These are phyloP conservation scores for Bubo scandiacus DNA, from an alignment of 2,113 vertebrate species.

Conservation along the genomic window DNA sequence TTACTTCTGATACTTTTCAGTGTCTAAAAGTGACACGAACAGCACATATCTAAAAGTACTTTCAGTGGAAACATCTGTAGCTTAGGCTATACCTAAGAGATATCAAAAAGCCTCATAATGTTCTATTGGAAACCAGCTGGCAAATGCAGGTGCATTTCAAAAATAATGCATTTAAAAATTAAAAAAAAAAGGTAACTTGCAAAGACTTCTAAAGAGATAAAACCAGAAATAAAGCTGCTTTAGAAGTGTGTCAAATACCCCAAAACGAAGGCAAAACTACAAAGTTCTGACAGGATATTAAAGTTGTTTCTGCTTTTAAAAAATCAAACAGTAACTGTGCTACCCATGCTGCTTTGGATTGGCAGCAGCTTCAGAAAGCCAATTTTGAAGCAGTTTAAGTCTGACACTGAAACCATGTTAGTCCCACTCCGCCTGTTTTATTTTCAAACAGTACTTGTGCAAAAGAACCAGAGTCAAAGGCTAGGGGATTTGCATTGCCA, in stretches of 20 bases:
- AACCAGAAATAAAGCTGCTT: not conserved
- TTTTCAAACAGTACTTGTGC: not conserved
- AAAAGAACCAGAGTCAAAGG: not conserved
- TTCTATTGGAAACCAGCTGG: not conserved
- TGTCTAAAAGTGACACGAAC: not conserved
- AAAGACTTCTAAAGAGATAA: not conserved
- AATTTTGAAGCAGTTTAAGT: not conserved
- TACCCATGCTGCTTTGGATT: not conserved
- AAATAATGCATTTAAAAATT: not conserved
- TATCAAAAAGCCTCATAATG: not conserved
- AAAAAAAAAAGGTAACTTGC: not conserved
- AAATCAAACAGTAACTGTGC: not conserved
- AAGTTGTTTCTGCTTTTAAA: not conserved
- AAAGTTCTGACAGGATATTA: not conserved
- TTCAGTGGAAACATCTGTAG: not conserved
- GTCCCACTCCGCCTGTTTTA: not conserved
- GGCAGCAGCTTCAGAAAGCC: not conserved
- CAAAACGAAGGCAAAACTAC: not conserved
- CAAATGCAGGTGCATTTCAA: not conserved
- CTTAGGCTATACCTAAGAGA: not conserved
- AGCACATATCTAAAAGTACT: not conserved
- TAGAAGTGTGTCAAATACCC: not conserved
- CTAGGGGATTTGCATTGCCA: not conserved
- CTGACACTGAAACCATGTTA: not conserved
- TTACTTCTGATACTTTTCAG: not conserved